These are phyloP conservation scores for Cartodere bifasciata DNA, from an alignment of 2,888 invertebrate species.

Conservation along the genomic window DNA sequence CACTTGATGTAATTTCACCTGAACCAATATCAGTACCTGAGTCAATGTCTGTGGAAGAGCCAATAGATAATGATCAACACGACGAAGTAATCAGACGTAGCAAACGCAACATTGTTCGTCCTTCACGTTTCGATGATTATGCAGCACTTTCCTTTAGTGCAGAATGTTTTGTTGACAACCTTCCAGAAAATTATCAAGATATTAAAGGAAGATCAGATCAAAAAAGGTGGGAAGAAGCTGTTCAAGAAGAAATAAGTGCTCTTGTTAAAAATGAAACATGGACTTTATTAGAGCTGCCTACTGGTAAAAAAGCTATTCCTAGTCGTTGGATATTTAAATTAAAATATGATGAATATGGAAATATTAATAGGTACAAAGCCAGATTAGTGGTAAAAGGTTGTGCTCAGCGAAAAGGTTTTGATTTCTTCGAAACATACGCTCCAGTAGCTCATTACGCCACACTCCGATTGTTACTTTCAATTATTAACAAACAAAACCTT, in stretches of 20 bases:
- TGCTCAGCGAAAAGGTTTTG: slow-evolving; percentile 17
- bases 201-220: no score
- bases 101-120: no score
- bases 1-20: no score
- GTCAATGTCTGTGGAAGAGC: no score
- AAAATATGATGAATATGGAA: slow-evolving; percentile 15
- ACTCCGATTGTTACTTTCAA: slow-evolving; percentile 15
- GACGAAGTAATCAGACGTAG: slow-evolving; percentile 5
- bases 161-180: slow-evolving; percentile 12
- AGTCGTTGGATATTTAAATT: slow-evolving; percentile 17
- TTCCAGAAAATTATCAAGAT: slow-evolving; percentile 10
- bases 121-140: slow-evolving; percentile 10
- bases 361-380: slow-evolving; percentile 19
- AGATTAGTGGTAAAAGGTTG: slow-evolving; percentile 20
- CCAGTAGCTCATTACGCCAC: slow-evolving; percentile 20
- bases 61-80: no score
- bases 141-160: slow-evolving; percentile 7
- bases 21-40: no score
- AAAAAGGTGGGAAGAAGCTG: slow-evolving; percentile 15
- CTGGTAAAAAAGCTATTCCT: slow-evolving; percentile 13
- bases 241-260: slow-evolving; percentile 17
- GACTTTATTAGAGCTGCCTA: slow-evolving; percentile 12
- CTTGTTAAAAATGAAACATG: slow-evolving; percentile 16
- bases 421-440: slow-evolving; percentile 21
- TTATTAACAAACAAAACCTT: slow-evolving; percentile 14